Percentiles rank a stretch among this genome's conserved stretches.
These are phyloP conservation scores for Odontamblyopus lacepedii DNA, from an alignment of 2,797 vertebrate genomes.

Conservation along the genomic window DNA sequence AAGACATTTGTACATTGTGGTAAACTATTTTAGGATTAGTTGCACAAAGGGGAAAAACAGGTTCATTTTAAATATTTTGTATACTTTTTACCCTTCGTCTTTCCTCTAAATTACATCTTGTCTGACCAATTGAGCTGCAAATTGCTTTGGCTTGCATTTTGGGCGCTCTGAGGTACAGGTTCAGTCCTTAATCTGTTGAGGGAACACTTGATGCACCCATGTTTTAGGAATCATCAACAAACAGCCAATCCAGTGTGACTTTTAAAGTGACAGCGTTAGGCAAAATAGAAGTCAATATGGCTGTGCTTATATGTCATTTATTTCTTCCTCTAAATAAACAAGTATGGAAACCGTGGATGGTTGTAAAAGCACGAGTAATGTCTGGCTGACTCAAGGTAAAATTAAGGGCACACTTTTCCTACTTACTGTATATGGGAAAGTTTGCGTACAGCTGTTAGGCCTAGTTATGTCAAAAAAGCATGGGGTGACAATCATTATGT, in stretches of 20 bases:
- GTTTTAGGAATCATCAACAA: conserved; percentile 30
- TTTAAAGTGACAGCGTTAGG: conserved; percentile 34
- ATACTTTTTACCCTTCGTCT: neutral
- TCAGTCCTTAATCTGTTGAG: conserved; percentile 27
- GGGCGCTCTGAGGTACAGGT: conserved; percentile 12
- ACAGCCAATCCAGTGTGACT: conserved; percentile 37
- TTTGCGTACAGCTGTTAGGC: conserved; percentile 34
- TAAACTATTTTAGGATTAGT: neutral
- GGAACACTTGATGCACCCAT: conserved; percentile 25
- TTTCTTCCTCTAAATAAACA: conserved; percentile 30
- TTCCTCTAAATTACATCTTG: conserved; percentile 44
- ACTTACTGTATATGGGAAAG: conserved; percentile 39
- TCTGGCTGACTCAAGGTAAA: conserved; percentile 45
- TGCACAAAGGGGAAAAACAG: neutral
- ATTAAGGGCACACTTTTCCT: conserved; percentile 46
- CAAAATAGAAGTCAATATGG: conserved; percentile 35
- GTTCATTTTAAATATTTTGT: neutral
- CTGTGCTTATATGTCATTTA: conserved; percentile 39
- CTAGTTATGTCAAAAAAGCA: conserved; percentile 37
- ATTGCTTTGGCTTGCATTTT: conserved; percentile 16
- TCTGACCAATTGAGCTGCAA: conserved; percentile 50
- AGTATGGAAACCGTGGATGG: conserved; percentile 18
- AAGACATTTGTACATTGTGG: neutral
- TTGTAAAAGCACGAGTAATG: conserved; percentile 24
- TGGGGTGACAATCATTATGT: conserved; percentile 20